Evolutionary conservation across 1,140 invertebrate genomes (phyloP).

Genomic region (Rhynchophorus ferrugineus): DNA sequence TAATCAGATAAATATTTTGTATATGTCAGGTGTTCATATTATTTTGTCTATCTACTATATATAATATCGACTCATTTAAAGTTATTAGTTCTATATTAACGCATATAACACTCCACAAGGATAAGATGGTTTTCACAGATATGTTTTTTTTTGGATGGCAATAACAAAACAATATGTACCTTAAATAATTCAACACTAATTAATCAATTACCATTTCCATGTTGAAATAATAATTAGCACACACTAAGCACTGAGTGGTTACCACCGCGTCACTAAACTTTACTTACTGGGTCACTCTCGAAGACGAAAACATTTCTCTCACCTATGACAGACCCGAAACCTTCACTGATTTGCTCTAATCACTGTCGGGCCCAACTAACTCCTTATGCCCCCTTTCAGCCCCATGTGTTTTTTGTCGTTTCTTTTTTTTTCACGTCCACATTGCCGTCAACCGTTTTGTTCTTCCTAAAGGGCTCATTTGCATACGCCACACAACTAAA

Average conservation of each 20-base stretch:
- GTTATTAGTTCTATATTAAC: no score
- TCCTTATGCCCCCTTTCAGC: slow-evolving; percentile 8
- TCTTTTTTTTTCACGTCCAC: slow-evolving; percentile 16
- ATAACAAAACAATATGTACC: no score
- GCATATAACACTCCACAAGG: no score
- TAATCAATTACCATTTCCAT: no score
- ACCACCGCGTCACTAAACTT: background rate
- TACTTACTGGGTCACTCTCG: background rate
- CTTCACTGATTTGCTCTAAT: slow-evolving; percentile 5
- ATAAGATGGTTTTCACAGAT: no score
- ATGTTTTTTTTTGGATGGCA: no score
- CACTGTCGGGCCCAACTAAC: slow-evolving; percentile 7
- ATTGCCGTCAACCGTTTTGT: slow-evolving; percentile 18
- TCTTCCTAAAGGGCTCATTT: slow-evolving; percentile 21
- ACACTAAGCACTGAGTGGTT: no score
- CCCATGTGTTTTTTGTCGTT: slow-evolving; percentile 13
- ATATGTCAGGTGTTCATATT: no score
- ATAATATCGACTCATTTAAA: no score
- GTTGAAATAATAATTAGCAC: no score
- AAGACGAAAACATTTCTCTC: background rate
- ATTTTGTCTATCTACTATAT: no score
- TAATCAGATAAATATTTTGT: no score
- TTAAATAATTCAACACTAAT: background rate
- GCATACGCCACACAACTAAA: slow-evolving; percentile 16
- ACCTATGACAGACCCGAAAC: background rate